Base-by-base conservation (phyloP, 2,113 vertebrate genomes). In the Aramus guarauna region DNA sequence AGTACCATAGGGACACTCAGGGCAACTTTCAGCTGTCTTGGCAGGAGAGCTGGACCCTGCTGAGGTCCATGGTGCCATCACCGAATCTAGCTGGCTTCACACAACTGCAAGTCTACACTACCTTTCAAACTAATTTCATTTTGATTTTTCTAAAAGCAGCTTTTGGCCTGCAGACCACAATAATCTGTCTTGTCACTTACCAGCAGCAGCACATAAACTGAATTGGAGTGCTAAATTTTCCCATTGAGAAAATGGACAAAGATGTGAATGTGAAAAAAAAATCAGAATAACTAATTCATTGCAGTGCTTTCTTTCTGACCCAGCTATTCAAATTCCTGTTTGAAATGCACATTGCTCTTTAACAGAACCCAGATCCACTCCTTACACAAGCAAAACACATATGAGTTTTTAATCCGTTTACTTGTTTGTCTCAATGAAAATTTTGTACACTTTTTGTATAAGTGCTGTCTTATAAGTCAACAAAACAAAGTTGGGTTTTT, bases 171-270 rank as follows among this genome's bases (percentile, higher is more conserved):
- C 30, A 92, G 76, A 95, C 76, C 90, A 89, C 79, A 91, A 45
- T 39, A 89, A 78, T 91, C 59, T 72, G 73, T 91, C 68, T 72
- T 72, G 86, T 87, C 94, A 74, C 73, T 94, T 95, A 81, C 64
- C 74, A 94, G 64, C 86, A 92, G 76, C 73, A 92, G 69, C 29
- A 83, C 72, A 81, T 80, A 92, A 93, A 90, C 56, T 75, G 47
- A 94, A 88, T 9, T 69, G 82, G 83, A 93, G 83, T 89, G 88
- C 56, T 95, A 96, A 95, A 94, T 88, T 84, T 87, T 91, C 60
- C 83, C 86, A 93, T 60, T 94, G 82, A 96, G 83, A 94, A 94
- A 94, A 94, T 0, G 1, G 64, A 74, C 67, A 91, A 94, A 94
- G 34, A 96, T 67, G 75, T 92, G 75, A 72, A 94, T 88, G 48